These are phyloP conservation scores for Carcharodon carcharias DNA, from an alignment of 2,797 vertebrate species.

Conservation along the genomic window DNA sequence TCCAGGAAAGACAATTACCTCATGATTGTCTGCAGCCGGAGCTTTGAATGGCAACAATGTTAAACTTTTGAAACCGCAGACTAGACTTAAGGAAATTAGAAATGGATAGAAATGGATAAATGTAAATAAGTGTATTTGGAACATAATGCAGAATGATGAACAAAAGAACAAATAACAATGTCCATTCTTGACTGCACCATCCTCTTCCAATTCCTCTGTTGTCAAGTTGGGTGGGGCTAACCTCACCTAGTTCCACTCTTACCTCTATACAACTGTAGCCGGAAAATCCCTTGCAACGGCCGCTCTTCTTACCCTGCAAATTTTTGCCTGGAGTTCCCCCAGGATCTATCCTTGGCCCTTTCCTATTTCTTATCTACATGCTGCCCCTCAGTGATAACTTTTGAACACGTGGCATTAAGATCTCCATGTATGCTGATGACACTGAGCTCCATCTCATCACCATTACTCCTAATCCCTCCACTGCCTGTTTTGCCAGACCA, in stretches of 20 bases:
- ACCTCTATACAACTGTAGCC: background rate
- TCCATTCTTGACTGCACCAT: background rate
- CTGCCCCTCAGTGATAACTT: background rate
- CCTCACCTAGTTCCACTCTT: background rate
- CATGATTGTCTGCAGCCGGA: background rate
- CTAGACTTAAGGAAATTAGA: background rate
- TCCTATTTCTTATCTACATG: background rate
- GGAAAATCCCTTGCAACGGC: background rate
- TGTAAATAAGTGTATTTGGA: background rate
- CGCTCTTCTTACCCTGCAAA: background rate
- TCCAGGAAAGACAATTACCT: background rate
- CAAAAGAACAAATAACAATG: background rate
- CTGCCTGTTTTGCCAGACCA: too few relatives aligned
- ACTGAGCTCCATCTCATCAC: too few relatives aligned
- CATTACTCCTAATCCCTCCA: too few relatives aligned
- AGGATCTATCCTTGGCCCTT: background rate
- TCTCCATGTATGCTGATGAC: background rate
- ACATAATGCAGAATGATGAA: background rate
- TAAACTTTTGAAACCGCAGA: background rate
- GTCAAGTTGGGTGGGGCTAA: background rate
- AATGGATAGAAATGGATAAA: conserved; percentile 13
- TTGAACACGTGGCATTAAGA: background rate
- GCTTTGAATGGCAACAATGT: background rate
- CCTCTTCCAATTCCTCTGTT: background rate
- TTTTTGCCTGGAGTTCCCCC: background rate